A percentile compares a stretch with the other conserved stretches of the same genome.
Evolutionary conservation across 2,888 invertebrate genomes (phyloP).

Genomic region (Imbricaverruca yamaguchii): DNA sequence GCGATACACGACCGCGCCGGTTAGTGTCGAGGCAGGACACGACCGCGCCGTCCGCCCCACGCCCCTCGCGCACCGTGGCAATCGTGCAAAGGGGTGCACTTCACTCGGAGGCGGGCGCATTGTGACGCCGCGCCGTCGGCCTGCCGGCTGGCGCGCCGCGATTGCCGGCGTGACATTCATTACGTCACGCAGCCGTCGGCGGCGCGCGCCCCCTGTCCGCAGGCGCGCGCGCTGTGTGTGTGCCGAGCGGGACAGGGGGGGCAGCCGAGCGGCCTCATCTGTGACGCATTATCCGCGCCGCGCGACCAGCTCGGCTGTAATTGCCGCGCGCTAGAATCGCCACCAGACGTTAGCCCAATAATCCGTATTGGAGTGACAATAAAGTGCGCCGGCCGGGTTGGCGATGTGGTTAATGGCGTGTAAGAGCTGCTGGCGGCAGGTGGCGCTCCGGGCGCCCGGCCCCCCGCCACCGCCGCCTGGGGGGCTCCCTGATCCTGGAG

Average conservation of each 20-base stretch:
- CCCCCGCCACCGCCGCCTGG: not conserved
- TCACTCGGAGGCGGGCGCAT: no score
- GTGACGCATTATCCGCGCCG: not conserved
- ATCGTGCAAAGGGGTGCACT: no score
- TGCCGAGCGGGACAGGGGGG: not conserved
- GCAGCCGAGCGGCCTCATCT: not conserved
- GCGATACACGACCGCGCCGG: no score
- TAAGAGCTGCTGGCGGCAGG: not conserved
- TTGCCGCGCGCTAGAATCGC: not conserved
- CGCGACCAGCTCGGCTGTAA: not conserved
- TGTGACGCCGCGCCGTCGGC: no score
- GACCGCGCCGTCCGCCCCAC: no score
- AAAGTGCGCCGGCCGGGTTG: not conserved
- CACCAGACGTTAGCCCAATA: not conserved
- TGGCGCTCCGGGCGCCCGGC: not conserved
- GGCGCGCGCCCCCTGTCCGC: not conserved
- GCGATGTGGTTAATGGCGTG: not conserved
- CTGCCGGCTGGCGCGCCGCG: no score
- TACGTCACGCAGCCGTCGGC: not conserved
- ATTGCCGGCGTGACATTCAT: not conserved
- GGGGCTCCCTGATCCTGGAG: no score
- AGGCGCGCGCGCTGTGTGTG: not conserved
- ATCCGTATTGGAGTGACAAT: not conserved
- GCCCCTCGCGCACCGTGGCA: no score
- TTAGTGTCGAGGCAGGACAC: no score